Evolutionary conservation across 2,113 vertebrate genomes (phyloP).

Genomic region (Gambusia holbrooki): DNA sequence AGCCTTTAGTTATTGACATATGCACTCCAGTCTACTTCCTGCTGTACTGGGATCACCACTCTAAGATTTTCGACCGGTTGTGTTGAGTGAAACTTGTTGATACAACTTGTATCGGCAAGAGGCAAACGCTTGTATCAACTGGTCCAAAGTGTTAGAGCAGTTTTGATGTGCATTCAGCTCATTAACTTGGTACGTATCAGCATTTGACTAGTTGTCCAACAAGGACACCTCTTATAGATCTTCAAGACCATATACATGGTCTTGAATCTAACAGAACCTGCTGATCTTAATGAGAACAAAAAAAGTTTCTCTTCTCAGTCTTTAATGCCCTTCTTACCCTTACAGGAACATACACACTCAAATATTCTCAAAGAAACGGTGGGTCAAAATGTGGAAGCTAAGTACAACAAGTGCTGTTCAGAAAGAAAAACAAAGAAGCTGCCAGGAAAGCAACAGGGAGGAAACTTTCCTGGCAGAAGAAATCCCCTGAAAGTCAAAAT

Average conservation of each 20-base stretch:
- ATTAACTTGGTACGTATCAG: neutral
- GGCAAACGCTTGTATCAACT: conserved; percentile 3
- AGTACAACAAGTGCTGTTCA: conserved; percentile 8
- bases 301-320: neutral
- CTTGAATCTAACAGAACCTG: conserved; percentile 1
- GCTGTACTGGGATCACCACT: no score
- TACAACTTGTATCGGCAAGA: neutral
- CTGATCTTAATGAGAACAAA: conserved; percentile 4
- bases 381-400: conserved; percentile 9
- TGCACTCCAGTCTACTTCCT: no score
- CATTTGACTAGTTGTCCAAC: neutral
- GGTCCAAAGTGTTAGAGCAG: neutral
- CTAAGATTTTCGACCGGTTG: no score
- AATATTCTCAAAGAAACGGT: conserved; percentile 19
- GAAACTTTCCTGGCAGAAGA: neutral
- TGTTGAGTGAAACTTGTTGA: no score
- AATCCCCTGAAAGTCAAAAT: neutral
- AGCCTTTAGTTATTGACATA: no score
- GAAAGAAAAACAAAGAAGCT: neutral
- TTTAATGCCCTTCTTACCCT: conserved; percentile 17
- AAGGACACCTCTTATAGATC: neutral
- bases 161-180: neutral
- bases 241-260: neutral
- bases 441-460: neutral
- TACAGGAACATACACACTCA: neutral